Evolutionary conservation across 2,888 invertebrate genomes (phyloP).

Genomic region (Lymantria dispar): DNA sequence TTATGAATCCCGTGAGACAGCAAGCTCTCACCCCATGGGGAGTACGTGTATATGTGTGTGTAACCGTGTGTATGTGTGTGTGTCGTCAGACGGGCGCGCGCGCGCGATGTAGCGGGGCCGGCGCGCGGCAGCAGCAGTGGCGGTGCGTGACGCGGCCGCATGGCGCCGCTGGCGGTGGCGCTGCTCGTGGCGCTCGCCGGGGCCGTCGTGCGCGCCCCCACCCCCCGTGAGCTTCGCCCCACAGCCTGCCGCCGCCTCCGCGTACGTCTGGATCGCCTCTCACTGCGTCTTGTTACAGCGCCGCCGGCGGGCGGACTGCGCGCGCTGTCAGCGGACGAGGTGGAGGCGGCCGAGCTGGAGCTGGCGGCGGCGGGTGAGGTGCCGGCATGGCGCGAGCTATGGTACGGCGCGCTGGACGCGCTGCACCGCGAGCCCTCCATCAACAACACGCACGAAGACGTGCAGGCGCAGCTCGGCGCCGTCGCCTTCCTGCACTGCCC

Average conservation of each 20-base stretch:
- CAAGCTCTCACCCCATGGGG: too few species aligned
- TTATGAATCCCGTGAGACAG: too few species aligned
- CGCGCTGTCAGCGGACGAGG: conserved; percentile 10
- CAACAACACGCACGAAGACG: conserved; percentile 89
- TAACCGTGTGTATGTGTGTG: neutral
- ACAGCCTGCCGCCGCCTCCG: neutral
- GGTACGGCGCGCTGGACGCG: conserved; percentile 78
- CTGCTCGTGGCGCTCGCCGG: conserved; percentile 35
- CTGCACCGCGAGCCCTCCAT: conserved; percentile 76
- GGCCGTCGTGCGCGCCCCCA: conserved; percentile 26
- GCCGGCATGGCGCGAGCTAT: conserved; percentile 85
- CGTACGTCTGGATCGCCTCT: too few species aligned
- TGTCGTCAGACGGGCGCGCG: neutral
- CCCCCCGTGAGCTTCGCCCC: conserved; percentile 9
- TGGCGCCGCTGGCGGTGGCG: conserved; percentile 29
- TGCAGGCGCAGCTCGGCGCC: conserved; percentile 89
- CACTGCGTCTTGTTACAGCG: neutral
- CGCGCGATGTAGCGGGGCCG: neutral
- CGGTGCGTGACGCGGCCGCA: conserved; percentile 14
- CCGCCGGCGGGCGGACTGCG: conserved; percentile 8
- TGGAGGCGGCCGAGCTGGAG: conserved; percentile 35
- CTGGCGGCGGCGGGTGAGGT: conserved; percentile 51
- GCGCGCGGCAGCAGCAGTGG: neutral
- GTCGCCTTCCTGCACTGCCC: conserved; percentile 91
- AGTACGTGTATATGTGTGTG: neutral